These are phyloP conservation scores for Dryobates pubescens DNA, from an alignment of 2,797 vertebrate genomes.

Conservation along the genomic window DNA sequence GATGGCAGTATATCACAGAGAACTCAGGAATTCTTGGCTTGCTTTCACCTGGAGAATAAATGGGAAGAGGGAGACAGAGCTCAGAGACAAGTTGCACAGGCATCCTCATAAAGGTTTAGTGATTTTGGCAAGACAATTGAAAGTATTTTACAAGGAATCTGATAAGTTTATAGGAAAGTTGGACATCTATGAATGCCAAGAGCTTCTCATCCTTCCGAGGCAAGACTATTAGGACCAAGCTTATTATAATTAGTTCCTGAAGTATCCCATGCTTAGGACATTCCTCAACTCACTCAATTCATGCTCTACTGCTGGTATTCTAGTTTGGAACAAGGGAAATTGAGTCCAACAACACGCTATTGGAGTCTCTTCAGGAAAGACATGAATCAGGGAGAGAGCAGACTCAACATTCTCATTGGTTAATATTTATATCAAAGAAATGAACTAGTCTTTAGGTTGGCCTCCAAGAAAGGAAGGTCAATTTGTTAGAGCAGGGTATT, in stretches of 20 bases:
- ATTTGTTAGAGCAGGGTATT: neutral
- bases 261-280: neutral
- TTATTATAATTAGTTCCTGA: neutral
- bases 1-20: fast-evolving
- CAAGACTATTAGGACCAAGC: neutral
- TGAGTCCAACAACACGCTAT: neutral
- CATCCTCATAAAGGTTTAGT: neutral
- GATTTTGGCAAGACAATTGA: neutral
- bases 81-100: neutral
- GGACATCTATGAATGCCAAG: neutral
- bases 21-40: neutral
- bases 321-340: neutral
- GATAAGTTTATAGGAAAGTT: neutral
- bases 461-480: neutral
- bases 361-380: neutral
- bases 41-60: neutral
- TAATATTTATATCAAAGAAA: neutral
- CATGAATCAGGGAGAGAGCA: neutral
- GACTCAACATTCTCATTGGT: neutral
- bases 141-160: slow-evolving; percentile 24
- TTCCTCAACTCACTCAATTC: neutral
- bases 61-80: neutral
- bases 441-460: neutral
- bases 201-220: neutral
- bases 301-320: neutral